phyloP scores from a whole-genome alignment of 1,140 invertebrate genomes.

The Conus betulinus region DNA sequence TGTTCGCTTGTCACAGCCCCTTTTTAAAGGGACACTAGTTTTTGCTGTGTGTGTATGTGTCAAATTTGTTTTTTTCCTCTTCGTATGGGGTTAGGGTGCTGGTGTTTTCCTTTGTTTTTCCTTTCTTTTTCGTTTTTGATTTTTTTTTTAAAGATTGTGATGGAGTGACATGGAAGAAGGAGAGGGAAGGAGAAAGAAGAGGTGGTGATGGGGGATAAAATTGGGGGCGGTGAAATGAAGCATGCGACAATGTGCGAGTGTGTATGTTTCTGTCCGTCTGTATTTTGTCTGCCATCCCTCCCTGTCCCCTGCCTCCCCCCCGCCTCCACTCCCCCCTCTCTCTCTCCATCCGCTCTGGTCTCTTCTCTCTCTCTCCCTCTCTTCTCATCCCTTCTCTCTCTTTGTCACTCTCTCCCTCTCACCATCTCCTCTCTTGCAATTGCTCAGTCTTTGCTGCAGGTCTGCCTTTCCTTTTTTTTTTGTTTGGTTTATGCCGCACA shows the following conservation, averaged over 20 bases:
- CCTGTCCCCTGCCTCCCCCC: not conserved
- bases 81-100: too few species aligned
- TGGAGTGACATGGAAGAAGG: not conserved
- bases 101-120: not conserved
- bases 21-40: slow-evolving; percentile 10
- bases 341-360: not conserved
- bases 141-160: not conserved
- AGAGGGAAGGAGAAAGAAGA: not conserved
- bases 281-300: not conserved
- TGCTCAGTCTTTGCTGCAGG: too few species aligned
- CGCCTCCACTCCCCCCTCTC: not conserved
- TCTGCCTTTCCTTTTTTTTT: not conserved
- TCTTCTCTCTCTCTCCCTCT: not conserved
- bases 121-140: too few species aligned
- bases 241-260: not conserved
- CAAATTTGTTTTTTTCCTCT: not conserved
- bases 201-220: not conserved
- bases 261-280: not conserved
- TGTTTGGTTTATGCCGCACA: too few species aligned
- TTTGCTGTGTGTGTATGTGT: slow-evolving; percentile 26
- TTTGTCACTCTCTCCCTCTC: not conserved
- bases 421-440: too few species aligned
- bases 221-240: not conserved
- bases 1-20: not conserved
- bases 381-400: not conserved